phyloP scores from a whole-genome alignment of 2,113 vertebrate species.

The Tetrao urogallus region DNA sequence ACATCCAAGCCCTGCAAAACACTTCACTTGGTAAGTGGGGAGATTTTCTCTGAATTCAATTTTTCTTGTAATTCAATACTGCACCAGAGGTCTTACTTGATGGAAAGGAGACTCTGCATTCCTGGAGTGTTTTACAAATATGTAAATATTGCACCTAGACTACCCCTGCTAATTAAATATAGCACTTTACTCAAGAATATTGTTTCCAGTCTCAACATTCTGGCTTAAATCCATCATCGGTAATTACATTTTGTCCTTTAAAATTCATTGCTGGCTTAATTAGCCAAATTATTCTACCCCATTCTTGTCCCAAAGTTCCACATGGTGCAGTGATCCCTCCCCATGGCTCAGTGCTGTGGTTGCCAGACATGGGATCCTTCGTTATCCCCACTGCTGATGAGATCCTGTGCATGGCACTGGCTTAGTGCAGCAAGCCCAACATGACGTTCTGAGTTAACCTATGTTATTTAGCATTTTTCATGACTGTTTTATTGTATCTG shows the following conservation, averaged over 20 bases:
- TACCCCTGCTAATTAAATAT: constrained; percentile 63
- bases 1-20: not conserved
- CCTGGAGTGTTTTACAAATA: constrained; percentile 65
- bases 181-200: constrained; percentile 57
- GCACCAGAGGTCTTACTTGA: constrained; percentile 40
- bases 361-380: fast-evolving
- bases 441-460: fast-evolving
- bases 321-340: fast-evolving
- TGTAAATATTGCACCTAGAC: constrained; percentile 65
- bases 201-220: constrained; percentile 55
- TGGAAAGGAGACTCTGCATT: constrained; percentile 53
- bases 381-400: not conserved
- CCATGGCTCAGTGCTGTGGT: not conserved
- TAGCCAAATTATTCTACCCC: constrained; percentile 28
- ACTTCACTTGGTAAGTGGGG: constrained; percentile 37
- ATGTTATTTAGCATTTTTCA: fast-evolving
- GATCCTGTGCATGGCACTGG: not conserved
- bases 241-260: constrained; percentile 43
- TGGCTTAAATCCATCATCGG: constrained; percentile 66
- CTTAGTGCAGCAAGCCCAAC: not conserved
- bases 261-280: constrained; percentile 48
- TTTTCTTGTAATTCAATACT: constrained; percentile 46
- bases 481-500: not conserved
- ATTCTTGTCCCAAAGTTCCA: constrained; percentile 28
- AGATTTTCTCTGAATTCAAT: constrained; percentile 56